These are phyloP conservation scores for Ictidomys tridecemlineatus DNA, from an alignment of 2,113 vertebrate genomes.

Conservation along the genomic window DNA sequence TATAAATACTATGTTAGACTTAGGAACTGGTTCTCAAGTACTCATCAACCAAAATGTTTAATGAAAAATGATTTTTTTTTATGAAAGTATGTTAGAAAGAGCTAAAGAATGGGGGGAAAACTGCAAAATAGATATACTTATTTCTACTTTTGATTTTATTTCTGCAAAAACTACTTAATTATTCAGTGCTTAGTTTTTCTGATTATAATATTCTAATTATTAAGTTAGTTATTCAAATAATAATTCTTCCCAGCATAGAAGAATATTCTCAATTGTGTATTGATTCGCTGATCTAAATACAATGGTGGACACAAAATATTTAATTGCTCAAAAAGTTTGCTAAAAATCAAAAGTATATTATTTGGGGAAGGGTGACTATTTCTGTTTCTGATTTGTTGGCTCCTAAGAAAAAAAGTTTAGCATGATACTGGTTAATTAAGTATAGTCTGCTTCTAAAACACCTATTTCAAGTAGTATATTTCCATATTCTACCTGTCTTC, in stretches of 20 bases:
- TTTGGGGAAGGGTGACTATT: neutral
- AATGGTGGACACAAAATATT: slow-evolving; percentile 1
- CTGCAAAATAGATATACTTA: neutral
- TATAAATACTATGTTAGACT: neutral
- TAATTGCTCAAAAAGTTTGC: slow-evolving; percentile 35
- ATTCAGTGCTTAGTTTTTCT: neutral
- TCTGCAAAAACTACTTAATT: slow-evolving; percentile 7
- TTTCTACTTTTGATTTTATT: neutral
- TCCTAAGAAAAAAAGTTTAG: slow-evolving; percentile 31
- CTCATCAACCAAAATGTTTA: slow-evolving; percentile 48
- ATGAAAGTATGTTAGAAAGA: slow-evolving; percentile 28
- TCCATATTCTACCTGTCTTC: neutral
- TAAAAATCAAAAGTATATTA: slow-evolving; percentile 9
- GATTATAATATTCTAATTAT: neutral
- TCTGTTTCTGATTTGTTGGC: slow-evolving; percentile 51
- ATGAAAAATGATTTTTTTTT: slow-evolving; percentile 28
- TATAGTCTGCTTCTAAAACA: neutral
- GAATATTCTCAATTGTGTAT: neutral
- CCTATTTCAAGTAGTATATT: slow-evolving; percentile 45
- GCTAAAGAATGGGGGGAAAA: neutral
- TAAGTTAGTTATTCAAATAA: too few species aligned
- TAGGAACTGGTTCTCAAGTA: neutral
- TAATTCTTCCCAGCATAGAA: neutral
- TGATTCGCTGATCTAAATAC: neutral
- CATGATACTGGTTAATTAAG: slow-evolving; percentile 20